Conservation (phyloP, 1,140 invertebrate genomes). For the Drosophila mojavensis region DNA sequence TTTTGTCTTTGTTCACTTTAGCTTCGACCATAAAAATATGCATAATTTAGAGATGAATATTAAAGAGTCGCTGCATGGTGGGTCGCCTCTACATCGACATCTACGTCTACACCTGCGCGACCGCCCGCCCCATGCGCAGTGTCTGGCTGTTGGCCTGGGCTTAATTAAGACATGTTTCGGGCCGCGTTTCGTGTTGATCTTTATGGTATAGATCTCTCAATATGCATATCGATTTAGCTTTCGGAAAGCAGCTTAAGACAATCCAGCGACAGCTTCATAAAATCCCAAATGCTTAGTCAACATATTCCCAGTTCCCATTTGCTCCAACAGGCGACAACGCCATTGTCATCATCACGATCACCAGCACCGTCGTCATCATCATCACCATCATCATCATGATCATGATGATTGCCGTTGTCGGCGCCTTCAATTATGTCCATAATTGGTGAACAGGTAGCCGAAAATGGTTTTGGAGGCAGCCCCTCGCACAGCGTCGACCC, state of each 20-base stretch:
- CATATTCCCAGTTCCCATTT: constrained; percentile 40
- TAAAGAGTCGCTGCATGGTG: constrained; percentile 54
- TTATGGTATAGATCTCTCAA: constrained; percentile 75
- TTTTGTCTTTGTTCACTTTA: constrained; percentile 33
- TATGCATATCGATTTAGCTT: constrained; percentile 72
- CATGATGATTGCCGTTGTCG: constrained; percentile 37
- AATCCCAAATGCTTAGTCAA: constrained; percentile 29
- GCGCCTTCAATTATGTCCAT: constrained; percentile 80
- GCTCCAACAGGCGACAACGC: constrained; percentile 23
- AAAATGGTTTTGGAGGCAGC: constrained; percentile 60
- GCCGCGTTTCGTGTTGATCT: constrained; percentile 71
- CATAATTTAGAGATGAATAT: constrained; percentile 76
- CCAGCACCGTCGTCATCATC: not conserved
- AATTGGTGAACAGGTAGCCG: constrained; percentile 80
- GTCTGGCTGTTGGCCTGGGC: constrained; percentile 37
- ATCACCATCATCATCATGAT: not conserved
- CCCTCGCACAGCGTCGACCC: not conserved
- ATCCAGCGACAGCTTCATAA: constrained; percentile 63
- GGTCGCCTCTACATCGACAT: constrained; percentile 13
- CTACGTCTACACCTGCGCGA: not conserved
- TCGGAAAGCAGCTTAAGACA: constrained; percentile 56
- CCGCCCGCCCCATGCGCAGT: no score
- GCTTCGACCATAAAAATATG: constrained; percentile 68
- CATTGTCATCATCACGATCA: constrained; percentile 16
- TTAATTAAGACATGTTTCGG: constrained; percentile 70